Base-by-base conservation (phyloP, 2,113 vertebrate species). In the Butorides virescens region DNA sequence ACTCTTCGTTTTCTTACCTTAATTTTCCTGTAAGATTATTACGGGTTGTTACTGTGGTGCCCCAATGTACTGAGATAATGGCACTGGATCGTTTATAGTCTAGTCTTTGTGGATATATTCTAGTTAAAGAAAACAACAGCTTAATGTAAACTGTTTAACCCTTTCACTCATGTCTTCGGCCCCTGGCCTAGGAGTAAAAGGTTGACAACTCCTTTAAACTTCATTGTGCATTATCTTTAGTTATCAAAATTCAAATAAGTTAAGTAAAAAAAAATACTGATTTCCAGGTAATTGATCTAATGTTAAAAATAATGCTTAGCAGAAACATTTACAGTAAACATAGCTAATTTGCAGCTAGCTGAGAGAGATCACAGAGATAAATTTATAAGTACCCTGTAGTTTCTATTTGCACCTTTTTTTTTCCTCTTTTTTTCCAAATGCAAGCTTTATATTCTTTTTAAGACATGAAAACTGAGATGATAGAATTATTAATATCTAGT, bases 91-190 rank as follows among this genome's bases (percentile, higher is more conserved):
- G 4, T 91, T 96, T 87, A 59, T 44, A 83, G 46, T 46, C 68
- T 80, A 87, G 92, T 95, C 93, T 77, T 82, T 97, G 95, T 91
- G 96, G 90, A 97, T 95, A 94, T 78, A 95, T 61, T 96, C 78
- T 91, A 95, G 92, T 75, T 91, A 86, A 92, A 97, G 93, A 96
- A 96, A 86, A 83, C 90, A 97, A 95, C 89, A 98, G 95, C 92
- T 98, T 94, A 96, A 97, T 93, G 8, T 97, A 97, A 98, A 98
- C 96, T 96, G 96, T 92, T 97, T 70, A 95, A 95, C 61, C 76
- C 86, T 89, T 95, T 94, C 90, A 89, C 86, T 92, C 49, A 32
- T 74, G 59, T 88, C 39, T 88, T 52, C 66, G 79, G 91, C 92
- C 68, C 74, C 61, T 90, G 63, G 87, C 92, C 87, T 83, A 37